Evolutionary conservation across 2,113 vertebrate species (phyloP).

Genomic region (Polypterus bichir): DNA sequence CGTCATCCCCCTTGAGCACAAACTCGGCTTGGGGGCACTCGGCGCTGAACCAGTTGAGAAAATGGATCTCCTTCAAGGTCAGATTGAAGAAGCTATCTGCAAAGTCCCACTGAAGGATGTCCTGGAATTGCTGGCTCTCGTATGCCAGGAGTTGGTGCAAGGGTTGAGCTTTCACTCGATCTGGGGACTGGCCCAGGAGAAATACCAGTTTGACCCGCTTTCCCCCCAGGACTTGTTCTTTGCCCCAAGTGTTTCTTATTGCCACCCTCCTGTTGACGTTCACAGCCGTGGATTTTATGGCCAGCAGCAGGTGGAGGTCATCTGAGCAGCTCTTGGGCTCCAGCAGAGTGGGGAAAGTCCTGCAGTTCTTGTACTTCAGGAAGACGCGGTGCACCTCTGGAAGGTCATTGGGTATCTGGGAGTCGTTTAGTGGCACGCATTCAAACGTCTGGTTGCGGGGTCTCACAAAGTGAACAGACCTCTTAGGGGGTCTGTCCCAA

Average conservation of each 20-base stretch:
- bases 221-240: constrained; percentile 18
- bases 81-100: constrained; percentile 59
- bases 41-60: constrained; percentile 46
- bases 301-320: constrained; percentile 49
- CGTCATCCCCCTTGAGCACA: constrained; percentile 54
- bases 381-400: constrained; percentile 43
- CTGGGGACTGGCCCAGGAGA: constrained; percentile 32
- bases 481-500: too few species aligned
- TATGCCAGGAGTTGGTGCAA: constrained; percentile 47
- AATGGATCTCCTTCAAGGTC: constrained; percentile 58
- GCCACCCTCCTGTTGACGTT: constrained; percentile 43
- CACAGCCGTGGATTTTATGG: constrained; percentile 47
- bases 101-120: constrained; percentile 63
- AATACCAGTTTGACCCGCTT: constrained; percentile 41
- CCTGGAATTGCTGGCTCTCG: constrained; percentile 43
- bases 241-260: constrained; percentile 58
- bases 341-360: constrained; percentile 39
- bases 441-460: background rate
- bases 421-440: constrained; percentile 26
- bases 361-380: constrained; percentile 53
- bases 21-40: constrained; percentile 37
- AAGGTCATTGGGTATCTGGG: constrained; percentile 27
- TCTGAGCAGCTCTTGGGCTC: constrained; percentile 36
- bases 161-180: constrained; percentile 21
- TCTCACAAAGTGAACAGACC: background rate